These are phyloP conservation scores for Leptodactylus fallax DNA, from an alignment of 2,797 vertebrate species.

Conservation along the genomic window DNA sequence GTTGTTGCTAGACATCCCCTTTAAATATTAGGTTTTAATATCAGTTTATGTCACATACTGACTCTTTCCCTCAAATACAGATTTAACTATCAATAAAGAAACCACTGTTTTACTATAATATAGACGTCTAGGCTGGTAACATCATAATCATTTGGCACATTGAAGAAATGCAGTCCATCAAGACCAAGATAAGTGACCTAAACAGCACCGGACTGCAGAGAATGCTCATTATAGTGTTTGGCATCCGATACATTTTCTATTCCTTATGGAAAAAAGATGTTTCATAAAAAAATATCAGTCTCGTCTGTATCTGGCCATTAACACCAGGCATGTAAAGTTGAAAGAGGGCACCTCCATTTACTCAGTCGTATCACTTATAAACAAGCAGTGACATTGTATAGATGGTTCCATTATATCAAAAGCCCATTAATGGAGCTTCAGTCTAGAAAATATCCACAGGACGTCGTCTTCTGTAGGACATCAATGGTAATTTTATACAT, in stretches of 20 bases:
- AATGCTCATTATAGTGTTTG: constrained; percentile 36
- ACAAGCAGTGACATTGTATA: constrained; percentile 44
- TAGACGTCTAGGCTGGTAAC: constrained; percentile 21
- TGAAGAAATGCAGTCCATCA: constrained; percentile 34
- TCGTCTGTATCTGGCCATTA: constrained; percentile 50
- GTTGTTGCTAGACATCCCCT: too few relatives aligned
- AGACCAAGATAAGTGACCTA: constrained; percentile 35
- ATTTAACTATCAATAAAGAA: background rate
- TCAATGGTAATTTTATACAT: constrained; percentile 2
- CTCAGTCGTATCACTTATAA: constrained; percentile 28
- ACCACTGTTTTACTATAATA: constrained; percentile 24
- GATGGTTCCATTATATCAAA: constrained; percentile 48
- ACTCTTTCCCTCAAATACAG: too few relatives aligned
- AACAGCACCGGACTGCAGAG: constrained; percentile 22
- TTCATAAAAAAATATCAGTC: constrained; percentile 46
- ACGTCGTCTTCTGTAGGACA: constrained; percentile 10
- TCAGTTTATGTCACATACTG: too few relatives aligned
- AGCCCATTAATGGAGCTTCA: constrained; percentile 30
- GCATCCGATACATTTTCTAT: constrained; percentile 37
- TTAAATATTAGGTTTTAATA: too few relatives aligned
- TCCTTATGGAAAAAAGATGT: constrained; percentile 47
- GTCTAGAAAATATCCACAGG: constrained; percentile 21
- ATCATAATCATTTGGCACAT: constrained; percentile 41
- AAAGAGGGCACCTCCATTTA: constrained; percentile 22
- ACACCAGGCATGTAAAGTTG: background rate